Evolutionary conservation across 2,797 vertebrate species (phyloP).

Genomic region (Melanotaenia maccullochi): DNA sequence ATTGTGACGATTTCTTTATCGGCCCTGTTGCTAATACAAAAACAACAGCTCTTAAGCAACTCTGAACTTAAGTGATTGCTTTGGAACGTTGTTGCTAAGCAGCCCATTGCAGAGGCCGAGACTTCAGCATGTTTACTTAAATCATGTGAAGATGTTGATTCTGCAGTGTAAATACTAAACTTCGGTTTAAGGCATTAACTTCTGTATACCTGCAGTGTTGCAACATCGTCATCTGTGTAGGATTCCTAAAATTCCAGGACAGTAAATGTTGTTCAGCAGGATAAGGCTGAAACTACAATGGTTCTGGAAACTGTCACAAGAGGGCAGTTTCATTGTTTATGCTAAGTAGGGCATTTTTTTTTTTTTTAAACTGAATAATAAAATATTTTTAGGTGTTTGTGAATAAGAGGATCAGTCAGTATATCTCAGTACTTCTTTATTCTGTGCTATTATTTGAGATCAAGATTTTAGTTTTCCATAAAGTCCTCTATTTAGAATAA

Average conservation of each 20-base stretch:
- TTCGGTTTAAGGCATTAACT: conserved; percentile 28
- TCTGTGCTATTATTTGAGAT: neutral
- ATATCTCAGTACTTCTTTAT: conserved; percentile 30
- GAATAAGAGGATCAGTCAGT: conserved; percentile 43
- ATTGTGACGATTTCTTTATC: conserved; percentile 34
- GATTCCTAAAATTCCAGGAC: conserved; percentile 65
- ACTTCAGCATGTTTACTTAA: conserved; percentile 6
- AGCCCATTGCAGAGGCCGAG: conserved; percentile 37
- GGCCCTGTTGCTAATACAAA: conserved; percentile 60
- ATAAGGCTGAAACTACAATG: conserved; percentile 64
- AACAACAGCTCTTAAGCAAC: conserved; percentile 69
- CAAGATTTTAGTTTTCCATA: conserved; percentile 2
- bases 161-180: conserved; percentile 22
- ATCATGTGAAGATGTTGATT: conserved; percentile 13
- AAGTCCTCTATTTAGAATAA: conserved; percentile 23
- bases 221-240: conserved; percentile 23
- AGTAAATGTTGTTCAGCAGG: conserved; percentile 63
- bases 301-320: conserved; percentile 42
- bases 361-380: conserved; percentile 29
- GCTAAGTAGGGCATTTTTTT: conserved; percentile 51
- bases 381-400: conserved; percentile 37
- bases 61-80: conserved; percentile 66
- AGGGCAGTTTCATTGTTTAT: conserved; percentile 53
- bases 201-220: conserved; percentile 9
- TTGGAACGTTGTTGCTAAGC: conserved; percentile 76